These are phyloP conservation scores for Apus apus DNA, from an alignment of 2,113 vertebrate genomes.

Conservation along the genomic window DNA sequence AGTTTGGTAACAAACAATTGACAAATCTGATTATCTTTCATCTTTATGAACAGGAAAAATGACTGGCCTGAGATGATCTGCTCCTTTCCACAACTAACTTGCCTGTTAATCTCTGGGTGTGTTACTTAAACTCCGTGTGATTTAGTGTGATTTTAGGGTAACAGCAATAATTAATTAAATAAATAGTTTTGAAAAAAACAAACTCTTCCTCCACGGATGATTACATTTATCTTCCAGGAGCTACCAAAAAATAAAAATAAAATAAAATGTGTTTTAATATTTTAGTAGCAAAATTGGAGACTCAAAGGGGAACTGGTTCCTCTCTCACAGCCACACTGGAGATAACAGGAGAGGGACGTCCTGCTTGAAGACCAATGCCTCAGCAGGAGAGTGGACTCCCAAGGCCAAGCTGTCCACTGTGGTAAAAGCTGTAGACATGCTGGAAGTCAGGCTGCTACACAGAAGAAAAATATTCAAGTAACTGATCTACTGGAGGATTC, in stretches of 20 bases:
- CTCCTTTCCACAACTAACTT: background rate
- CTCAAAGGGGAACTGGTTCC: background rate
- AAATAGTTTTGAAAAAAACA: too few species aligned
- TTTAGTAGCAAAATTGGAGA: background rate
- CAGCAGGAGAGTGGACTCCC: fast-evolving
- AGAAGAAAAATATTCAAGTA: background rate
- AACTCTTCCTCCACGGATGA: background rate
- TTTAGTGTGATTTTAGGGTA: background rate
- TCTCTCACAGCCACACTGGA: background rate
- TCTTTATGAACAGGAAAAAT: background rate
- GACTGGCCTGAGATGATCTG: background rate
- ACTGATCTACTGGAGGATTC: conserved; percentile 15
- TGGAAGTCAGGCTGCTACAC: background rate
- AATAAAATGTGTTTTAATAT: too few species aligned
- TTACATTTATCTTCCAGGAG: background rate
- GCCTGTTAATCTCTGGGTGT: background rate
- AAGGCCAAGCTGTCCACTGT: background rate
- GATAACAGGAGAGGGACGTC: background rate
- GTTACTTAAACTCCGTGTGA: background rate
- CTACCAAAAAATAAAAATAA: background rate
- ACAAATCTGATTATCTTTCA: background rate
- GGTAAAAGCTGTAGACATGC: background rate
- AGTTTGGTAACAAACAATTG: background rate
- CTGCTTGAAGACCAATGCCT: background rate
- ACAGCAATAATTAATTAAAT: background rate